These are phyloP conservation scores for Vidua chalybeata DNA, from an alignment of 2,113 vertebrate genomes.

Conservation along the genomic window DNA sequence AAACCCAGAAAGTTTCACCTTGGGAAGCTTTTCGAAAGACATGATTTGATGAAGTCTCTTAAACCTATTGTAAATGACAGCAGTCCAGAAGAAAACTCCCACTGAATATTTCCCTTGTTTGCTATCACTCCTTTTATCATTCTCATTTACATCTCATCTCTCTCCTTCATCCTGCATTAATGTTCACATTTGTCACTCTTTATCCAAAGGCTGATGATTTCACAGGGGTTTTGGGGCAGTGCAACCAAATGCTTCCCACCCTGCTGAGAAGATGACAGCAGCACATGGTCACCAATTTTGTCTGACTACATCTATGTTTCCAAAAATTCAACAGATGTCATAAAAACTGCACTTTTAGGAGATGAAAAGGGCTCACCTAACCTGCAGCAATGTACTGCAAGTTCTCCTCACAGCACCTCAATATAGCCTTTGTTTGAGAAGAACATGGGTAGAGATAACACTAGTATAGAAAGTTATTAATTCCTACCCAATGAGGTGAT, in stretches of 20 bases:
- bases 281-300: neutral
- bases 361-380: neutral
- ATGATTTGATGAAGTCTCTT: neutral
- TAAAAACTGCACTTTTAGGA: neutral
- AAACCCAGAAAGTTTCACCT: neutral
- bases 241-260: neutral
- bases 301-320: neutral
- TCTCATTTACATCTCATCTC: neutral
- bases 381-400: neutral
- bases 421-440: slow-evolving; percentile 1
- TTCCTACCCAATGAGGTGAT: slow-evolving; percentile 24
- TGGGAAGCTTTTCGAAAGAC: neutral
- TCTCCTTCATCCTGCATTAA: neutral
- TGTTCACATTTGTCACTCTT: neutral
- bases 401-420: neutral
- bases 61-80: slow-evolving; percentile 3
- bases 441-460: slow-evolving; percentile 45
- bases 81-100: neutral
- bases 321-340: neutral
- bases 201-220: neutral
- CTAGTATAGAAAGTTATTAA: slow-evolving; percentile 46
- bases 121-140: neutral
- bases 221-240: neutral
- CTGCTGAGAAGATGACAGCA: neutral
- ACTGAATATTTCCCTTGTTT: neutral